These are phyloP conservation scores for Anoplius nigerrimus DNA, from an alignment of 2,888 invertebrate species.

Conservation along the genomic window DNA sequence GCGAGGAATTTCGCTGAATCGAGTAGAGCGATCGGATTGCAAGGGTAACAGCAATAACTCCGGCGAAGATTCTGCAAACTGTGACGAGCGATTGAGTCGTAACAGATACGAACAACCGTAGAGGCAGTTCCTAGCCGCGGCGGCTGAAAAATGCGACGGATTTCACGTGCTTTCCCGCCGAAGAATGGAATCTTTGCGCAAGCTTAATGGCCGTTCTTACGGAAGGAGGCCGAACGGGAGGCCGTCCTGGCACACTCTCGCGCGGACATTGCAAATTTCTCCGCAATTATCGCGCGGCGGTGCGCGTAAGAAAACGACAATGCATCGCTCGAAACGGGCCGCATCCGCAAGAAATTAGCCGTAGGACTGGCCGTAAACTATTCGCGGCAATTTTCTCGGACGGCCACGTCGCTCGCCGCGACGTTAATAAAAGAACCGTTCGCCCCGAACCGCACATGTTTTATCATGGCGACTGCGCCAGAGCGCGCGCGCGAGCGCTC, in stretches of 20 bases:
- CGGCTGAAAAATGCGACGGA: no score
- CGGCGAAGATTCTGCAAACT: neutral
- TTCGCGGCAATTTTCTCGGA: slow-evolving; percentile 5
- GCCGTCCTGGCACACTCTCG: no score
- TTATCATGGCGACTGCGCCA: no score
- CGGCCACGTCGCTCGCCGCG: neutral
- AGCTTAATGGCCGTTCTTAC: no score
- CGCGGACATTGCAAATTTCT: slow-evolving; percentile 16
- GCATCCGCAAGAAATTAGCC: slow-evolving; percentile 28
- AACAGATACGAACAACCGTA: no score
- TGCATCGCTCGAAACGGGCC: slow-evolving; percentile 27
- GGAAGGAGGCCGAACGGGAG: no score
- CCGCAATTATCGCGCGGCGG: slow-evolving; percentile 16
- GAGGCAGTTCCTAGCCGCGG: no score
- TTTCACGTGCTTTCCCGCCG: no score
- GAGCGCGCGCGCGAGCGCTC: no score
- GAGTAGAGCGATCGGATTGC: slow-evolving; percentile 9
- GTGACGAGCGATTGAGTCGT: no score
- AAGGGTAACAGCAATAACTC: neutral
- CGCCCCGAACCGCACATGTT: slow-evolving; percentile 26
- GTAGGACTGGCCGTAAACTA: slow-evolving; percentile 17
- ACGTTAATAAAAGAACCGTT: slow-evolving; percentile 16
- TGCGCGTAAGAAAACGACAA: slow-evolving; percentile 23
- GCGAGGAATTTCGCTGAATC: no score
- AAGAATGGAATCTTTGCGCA: no score